These are phyloP conservation scores for Halyomorpha halys DNA, from an alignment of 1,140 invertebrate species.

Conservation along the genomic window DNA sequence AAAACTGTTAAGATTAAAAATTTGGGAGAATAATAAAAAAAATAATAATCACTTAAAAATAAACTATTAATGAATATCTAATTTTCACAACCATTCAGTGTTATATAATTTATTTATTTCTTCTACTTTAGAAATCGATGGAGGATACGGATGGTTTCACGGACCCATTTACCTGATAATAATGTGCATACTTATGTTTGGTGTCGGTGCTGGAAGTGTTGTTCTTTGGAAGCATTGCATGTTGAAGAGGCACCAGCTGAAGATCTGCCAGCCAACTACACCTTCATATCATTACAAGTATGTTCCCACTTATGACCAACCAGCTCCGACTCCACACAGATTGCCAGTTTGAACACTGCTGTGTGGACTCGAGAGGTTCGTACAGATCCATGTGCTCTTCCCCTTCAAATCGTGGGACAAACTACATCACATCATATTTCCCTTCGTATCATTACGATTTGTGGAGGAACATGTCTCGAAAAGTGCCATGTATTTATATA, in stretches of 20 bases:
- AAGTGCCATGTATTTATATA: conserved; percentile 10
- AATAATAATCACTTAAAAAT: too few species aligned
- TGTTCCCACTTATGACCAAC: conserved; percentile 27
- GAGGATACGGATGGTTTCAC: not conserved
- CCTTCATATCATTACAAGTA: conserved; percentile 31
- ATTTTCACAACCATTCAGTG: not conserved
- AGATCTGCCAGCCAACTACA: conserved; percentile 27
- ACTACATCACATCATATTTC: conserved; percentile 12
- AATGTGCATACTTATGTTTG: conserved; percentile 10
- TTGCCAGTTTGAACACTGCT: conserved; percentile 13
- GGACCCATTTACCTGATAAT: conserved; percentile 10
- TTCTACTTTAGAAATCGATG: conserved; percentile 13
- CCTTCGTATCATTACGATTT: not conserved
- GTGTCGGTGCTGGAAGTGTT: not conserved
- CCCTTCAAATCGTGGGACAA: not conserved
- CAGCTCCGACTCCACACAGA: conserved; percentile 10
- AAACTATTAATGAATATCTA: too few species aligned
- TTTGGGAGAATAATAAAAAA: too few species aligned
- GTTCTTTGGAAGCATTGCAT: conserved; percentile 4
- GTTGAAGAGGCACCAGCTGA: conserved; percentile 16
- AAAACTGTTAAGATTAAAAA: too few species aligned
- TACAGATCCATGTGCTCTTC: conserved; percentile 3
- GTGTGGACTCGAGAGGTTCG: not conserved
- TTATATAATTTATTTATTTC: not conserved
- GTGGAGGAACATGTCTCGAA: conserved; percentile 10